Evolutionary conservation across 2,888 invertebrate species (phyloP).

Genomic region (Lottia gigantea): DNA sequence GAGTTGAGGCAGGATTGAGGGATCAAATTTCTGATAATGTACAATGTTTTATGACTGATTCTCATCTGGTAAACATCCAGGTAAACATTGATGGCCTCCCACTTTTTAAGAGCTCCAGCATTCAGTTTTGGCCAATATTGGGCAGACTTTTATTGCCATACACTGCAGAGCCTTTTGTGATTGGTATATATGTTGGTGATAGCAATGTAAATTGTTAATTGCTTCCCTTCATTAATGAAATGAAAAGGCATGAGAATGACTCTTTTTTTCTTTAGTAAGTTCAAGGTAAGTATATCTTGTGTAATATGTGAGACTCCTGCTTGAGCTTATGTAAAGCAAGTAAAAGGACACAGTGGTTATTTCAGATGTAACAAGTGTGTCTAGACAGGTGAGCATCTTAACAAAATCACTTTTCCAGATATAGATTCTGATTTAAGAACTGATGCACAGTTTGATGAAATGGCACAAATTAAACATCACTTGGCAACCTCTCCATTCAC

Average conservation of each 20-base stretch:
- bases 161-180: conserved; percentile 25
- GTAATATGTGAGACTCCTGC: too few relatives aligned
- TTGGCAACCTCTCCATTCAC: conserved; percentile 22
- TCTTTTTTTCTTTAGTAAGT: too few relatives aligned
- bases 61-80: conserved; percentile 26
- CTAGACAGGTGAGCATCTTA: too few relatives aligned
- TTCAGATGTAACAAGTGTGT: too few relatives aligned
- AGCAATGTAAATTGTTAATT: conserved; percentile 22
- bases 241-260: too few relatives aligned
- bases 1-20: conserved; percentile 17
- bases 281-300: too few relatives aligned
- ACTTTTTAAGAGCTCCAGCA: conserved; percentile 25
- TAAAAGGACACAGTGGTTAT: too few relatives aligned
- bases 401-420: not conserved
- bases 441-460: conserved; percentile 26
- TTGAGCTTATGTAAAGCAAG: too few relatives aligned
- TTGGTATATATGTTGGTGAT: conserved; percentile 27
- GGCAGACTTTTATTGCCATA: conserved; percentile 8
- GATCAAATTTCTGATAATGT: not conserved
- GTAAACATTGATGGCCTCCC: too few relatives aligned
- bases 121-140: conserved; percentile 31
- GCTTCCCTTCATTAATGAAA: too few relatives aligned
- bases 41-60: not conserved
- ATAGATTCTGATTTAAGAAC: conserved; percentile 10
- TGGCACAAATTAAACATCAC: conserved; percentile 33